Base-by-base conservation (phyloP, 2,888 invertebrate genomes). In the Chrysotoxum bicinctum region DNA sequence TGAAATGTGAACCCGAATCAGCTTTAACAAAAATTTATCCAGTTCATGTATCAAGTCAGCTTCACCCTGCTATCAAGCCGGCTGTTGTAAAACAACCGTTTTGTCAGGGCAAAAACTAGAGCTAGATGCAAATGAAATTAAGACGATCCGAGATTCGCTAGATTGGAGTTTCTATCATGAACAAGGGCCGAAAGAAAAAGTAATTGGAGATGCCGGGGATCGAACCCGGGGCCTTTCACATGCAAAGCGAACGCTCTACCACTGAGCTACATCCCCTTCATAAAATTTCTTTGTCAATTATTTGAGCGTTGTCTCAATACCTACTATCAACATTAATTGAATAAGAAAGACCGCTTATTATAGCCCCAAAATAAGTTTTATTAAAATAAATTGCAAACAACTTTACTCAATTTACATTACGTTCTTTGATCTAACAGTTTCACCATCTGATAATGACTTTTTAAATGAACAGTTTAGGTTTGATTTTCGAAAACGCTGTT, bases 201-300 rank as follows among this genome's bases (percentile, higher is more conserved):
- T 0, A 16, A 54, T 30, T 90, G 89, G 90, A 89, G 89, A 88
- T 89, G 90, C 89, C 89, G 90, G 90, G 90, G 89, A 89, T 89
- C 89, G 90, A 90, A 90, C 89, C 89, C 89, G 89, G 89, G 89
- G 89, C 89, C 89, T 90, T 89, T 89, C 89, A 89, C 89, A 90
- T 90, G 89, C 89, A 89, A 90, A 90, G 89, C 89, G 89, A 89
- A 88, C 89, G 90, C 89, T 90, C 89, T 90, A 89, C 89, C 90
- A 89, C 89, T 89, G 89, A 90, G 89, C 90, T 90, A 90, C 89
- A 89, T 89, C 89, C 89, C 89, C 89, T 7, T 26, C 1, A 50
- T 26, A 26, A n/a, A 50, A 6, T 10, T 32, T 10, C 0, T 7
- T 10, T 0, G 16, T 54, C 16, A 54, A 10, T 32, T 54, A 32